Evolutionary conservation across 2,888 invertebrate species (phyloP).

Genomic region (Sarcophaga subvicina): DNA sequence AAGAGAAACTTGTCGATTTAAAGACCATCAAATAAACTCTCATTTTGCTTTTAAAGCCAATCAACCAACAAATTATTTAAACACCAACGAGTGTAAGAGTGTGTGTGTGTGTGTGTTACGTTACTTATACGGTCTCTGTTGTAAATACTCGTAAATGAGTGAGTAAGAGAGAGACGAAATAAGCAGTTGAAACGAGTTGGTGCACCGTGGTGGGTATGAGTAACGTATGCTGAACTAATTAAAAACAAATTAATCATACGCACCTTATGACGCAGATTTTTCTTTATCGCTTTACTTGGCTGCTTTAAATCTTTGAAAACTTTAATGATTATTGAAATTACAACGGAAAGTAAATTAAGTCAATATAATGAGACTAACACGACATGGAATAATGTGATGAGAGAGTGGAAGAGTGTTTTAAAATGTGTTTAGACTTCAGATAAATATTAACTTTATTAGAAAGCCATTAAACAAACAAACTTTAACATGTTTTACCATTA

Average conservation of each 20-base stretch:
- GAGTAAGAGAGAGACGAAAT: too few species aligned
- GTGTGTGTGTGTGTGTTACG: neutral
- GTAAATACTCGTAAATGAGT: conserved; percentile 5
- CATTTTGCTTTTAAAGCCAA: neutral
- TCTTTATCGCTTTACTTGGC: neutral
- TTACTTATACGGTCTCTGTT: too few species aligned
- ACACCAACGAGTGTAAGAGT: neutral
- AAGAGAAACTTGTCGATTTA: conserved; percentile 4
- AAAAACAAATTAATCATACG: conserved; percentile 63
- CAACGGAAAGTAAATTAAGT: too few species aligned
- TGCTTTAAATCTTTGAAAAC: too few species aligned
- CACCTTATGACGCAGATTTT: conserved; percentile 18
- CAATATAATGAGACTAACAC: too few species aligned
- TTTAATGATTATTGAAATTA: too few species aligned
- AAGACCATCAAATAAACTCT: neutral
- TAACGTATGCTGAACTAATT: conserved; percentile 47
- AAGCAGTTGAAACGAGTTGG: too few species aligned
- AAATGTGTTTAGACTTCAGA: neutral
- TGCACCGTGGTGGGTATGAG: neutral
- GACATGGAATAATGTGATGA: too few species aligned
- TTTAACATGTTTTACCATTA: neutral
- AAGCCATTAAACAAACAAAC: neutral
- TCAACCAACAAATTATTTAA: conserved; percentile 40
- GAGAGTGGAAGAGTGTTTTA: too few species aligned
- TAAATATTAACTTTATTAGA: neutral